A percentile compares a stretch with the other conserved stretches of the same genome.
Conservation (phyloP, 64 coral and sea anemone genomes). For the Actinia equina region DNA sequence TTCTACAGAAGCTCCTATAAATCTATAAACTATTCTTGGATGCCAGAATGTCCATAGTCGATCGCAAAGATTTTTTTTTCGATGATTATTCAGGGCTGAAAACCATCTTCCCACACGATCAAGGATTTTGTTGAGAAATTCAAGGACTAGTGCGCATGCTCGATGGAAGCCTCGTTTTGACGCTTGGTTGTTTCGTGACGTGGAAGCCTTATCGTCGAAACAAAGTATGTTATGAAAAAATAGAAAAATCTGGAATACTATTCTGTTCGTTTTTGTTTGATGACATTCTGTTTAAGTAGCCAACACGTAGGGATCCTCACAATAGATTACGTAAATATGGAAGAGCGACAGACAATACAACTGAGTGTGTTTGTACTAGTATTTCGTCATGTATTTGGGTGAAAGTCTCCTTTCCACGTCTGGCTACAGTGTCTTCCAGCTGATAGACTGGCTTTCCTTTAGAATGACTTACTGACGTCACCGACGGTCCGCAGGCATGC, state of each 20-base stretch:
- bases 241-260: neutral
- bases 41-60: neutral
- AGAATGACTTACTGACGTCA: too few species aligned
- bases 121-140: conserved; percentile 15
- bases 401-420: too few species aligned
- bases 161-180: neutral
- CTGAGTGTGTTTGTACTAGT: too few species aligned
- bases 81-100: neutral
- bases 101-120: neutral
- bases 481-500: too few species aligned
- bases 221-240: too few species aligned
- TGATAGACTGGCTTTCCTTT: too few species aligned
- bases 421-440: too few species aligned
- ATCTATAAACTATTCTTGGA: neutral
- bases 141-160: conserved; percentile 9
- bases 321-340: neutral
- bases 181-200: conserved; percentile 8
- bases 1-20: neutral
- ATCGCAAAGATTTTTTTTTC: neutral
- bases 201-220: neutral
- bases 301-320: neutral
- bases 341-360: neutral
- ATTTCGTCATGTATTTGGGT: too few species aligned
- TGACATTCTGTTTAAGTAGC: neutral
- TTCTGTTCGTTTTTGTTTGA: neutral